Conservation (phyloP, 2,888 invertebrate genomes). For the Mesoligia furuncula region DNA sequence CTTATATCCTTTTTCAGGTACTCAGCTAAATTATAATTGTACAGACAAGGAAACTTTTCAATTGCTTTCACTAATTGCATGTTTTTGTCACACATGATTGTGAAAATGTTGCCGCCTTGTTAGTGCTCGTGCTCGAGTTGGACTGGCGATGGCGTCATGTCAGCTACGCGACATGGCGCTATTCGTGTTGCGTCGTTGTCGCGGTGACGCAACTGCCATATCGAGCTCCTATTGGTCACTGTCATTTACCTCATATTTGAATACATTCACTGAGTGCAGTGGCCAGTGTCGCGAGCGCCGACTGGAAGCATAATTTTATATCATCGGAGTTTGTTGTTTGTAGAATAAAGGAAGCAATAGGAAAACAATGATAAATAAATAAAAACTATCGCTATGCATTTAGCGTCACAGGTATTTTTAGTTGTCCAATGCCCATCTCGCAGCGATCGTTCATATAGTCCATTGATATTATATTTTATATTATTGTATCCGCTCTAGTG, state of each 20-base stretch:
- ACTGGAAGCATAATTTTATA: slow-evolving; percentile 20
- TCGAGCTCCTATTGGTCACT: slow-evolving; percentile 49
- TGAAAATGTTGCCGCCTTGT: slow-evolving; percentile 44
- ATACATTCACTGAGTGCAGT: slow-evolving; percentile 42
- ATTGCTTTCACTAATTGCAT: slow-evolving; percentile 70
- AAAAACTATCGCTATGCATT: background rate
- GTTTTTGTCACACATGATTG: slow-evolving; percentile 72
- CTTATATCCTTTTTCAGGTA: slow-evolving; percentile 73
- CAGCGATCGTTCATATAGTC: no score
- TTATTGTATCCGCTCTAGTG: background rate
- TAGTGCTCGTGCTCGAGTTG: slow-evolving; percentile 41
- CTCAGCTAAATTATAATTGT: slow-evolving; percentile 70
- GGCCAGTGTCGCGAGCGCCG: slow-evolving; percentile 48
- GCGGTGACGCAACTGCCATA: slow-evolving; percentile 67
- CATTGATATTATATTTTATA: background rate
- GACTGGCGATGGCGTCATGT: slow-evolving; percentile 65
- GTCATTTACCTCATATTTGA: slow-evolving; percentile 42
- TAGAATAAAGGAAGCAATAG: slow-evolving; percentile 9
- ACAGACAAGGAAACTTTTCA: slow-evolving; percentile 72
- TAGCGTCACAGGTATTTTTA: slow-evolving; percentile 10
- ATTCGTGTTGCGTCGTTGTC: slow-evolving; percentile 68
- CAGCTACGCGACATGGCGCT: slow-evolving; percentile 70
- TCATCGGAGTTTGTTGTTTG: slow-evolving; percentile 6
- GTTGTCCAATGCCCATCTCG: background rate
- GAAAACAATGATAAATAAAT: slow-evolving; percentile 6